These are phyloP conservation scores for Pachypsylla venusta DNA, from an alignment of 1,140 invertebrate genomes.

Conservation along the genomic window DNA sequence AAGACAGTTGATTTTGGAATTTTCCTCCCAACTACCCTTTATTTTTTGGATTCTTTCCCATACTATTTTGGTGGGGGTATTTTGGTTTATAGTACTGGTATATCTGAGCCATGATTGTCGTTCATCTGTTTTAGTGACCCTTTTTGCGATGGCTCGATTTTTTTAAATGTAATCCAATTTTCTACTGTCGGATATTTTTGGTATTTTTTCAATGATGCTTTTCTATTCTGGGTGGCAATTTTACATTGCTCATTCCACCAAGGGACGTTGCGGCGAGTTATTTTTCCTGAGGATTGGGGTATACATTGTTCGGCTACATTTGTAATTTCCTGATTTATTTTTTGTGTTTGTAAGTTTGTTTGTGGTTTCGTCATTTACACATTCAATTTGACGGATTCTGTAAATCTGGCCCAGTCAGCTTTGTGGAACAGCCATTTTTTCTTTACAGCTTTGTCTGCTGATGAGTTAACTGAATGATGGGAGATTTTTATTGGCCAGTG, in stretches of 20 bases:
- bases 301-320: not conserved
- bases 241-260: not conserved
- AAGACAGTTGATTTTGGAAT: not conserved
- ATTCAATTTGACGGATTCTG: not conserved
- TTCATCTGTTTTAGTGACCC: slow-evolving; percentile 14
- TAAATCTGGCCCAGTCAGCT: not conserved
- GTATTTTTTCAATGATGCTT: not conserved
- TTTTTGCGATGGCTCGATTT: not conserved
- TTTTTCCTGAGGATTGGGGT: not conserved
- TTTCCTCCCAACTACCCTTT: not conserved
- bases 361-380: not conserved
- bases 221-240: not conserved
- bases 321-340: not conserved
- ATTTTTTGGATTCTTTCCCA: slow-evolving; percentile 8
- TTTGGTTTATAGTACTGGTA: slow-evolving; percentile 17
- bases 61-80: not conserved
- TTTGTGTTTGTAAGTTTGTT: not conserved
- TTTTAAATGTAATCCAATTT: not conserved
- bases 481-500: not conserved
- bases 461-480: not conserved
- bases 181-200: not conserved
- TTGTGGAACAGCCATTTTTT: not conserved
- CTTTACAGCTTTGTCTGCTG: not conserved
- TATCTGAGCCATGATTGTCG: slow-evolving; percentile 13
- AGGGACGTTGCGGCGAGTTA: not conserved